Percentiles rank a stretch among this genome's conserved stretches.
phyloP scores from a whole-genome alignment of 2,888 invertebrate genomes.

The Mystacides longicornis region DNA sequence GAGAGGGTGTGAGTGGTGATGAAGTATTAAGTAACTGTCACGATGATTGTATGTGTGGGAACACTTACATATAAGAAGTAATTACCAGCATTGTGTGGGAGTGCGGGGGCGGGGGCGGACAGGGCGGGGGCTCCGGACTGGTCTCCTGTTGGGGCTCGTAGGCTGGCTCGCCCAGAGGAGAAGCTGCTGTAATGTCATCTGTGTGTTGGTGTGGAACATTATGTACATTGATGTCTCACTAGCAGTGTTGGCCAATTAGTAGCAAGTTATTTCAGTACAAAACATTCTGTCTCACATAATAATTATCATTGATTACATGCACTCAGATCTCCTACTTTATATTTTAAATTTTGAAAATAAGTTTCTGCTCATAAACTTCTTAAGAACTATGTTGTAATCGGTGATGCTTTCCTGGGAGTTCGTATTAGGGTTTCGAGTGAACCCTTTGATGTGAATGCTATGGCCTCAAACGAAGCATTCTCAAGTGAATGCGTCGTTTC shows the following conservation, averaged over 20 bases:
- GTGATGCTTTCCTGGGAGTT: too few species aligned
- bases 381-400: neutral
- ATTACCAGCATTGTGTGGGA: slow-evolving; percentile 52
- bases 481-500: too few species aligned
- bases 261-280: too few species aligned
- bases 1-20: neutral
- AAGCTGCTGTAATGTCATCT: slow-evolving; percentile 38
- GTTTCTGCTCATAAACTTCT: neutral
- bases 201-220: neutral
- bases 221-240: too few species aligned
- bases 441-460: too few species aligned
- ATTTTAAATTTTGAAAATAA: too few species aligned
- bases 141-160: slow-evolving; percentile 51
- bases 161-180: slow-evolving; percentile 53
- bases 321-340: too few species aligned
- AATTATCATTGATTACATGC: too few species aligned
- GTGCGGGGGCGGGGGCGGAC: slow-evolving; percentile 44
- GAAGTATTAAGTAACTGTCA: slow-evolving; percentile 1
- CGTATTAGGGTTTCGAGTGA: too few species aligned
- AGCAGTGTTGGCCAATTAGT: too few species aligned
- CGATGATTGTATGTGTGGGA: slow-evolving; percentile 14
- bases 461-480: too few species aligned
- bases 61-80: slow-evolving; percentile 48
- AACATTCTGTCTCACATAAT: too few species aligned
- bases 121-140: slow-evolving; percentile 54